phyloP scores from a whole-genome alignment of 2,888 invertebrate genomes.

The Watsonalla cultraria region DNA sequence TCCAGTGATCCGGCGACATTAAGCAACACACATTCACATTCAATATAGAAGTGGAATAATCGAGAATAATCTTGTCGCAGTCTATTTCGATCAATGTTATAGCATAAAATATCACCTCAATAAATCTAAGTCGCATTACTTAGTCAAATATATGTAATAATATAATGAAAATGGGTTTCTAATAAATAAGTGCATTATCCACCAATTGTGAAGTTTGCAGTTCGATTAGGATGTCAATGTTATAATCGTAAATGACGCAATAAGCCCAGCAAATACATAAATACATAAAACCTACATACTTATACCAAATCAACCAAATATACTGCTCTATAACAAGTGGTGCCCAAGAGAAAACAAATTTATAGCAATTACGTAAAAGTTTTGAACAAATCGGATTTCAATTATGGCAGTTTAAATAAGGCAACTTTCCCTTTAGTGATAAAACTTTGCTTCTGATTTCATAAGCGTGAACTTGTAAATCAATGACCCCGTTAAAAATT shows the following conservation, averaged over 20 bases:
- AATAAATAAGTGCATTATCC: no score
- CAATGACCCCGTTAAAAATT: not conserved
- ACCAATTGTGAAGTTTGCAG: no score
- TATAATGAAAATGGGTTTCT: no score
- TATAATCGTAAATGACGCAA: no score
- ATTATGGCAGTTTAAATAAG: conserved; percentile 2
- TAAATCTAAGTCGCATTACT: not conserved
- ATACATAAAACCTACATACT: no score
- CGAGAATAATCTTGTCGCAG: not conserved
- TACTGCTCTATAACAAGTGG: not conserved
- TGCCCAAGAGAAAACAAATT: not conserved
- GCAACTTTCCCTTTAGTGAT: conserved; percentile 2
- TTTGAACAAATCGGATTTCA: conserved; percentile 1
- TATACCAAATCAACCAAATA: not conserved
- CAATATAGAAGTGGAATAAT: not conserved
- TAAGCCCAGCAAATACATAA: no score
- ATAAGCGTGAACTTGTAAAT: not conserved
- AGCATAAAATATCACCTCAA: not conserved
- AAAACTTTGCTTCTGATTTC: not conserved
- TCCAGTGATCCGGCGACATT: not conserved
- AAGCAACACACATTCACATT: not conserved
- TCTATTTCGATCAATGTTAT: no score
- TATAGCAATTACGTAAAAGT: conserved; percentile 1
- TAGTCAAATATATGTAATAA: not conserved
- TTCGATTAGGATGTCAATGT: no score